These are phyloP conservation scores for Conops quadrifasciatus DNA, from an alignment of 2,888 invertebrate genomes.

Conservation along the genomic window DNA sequence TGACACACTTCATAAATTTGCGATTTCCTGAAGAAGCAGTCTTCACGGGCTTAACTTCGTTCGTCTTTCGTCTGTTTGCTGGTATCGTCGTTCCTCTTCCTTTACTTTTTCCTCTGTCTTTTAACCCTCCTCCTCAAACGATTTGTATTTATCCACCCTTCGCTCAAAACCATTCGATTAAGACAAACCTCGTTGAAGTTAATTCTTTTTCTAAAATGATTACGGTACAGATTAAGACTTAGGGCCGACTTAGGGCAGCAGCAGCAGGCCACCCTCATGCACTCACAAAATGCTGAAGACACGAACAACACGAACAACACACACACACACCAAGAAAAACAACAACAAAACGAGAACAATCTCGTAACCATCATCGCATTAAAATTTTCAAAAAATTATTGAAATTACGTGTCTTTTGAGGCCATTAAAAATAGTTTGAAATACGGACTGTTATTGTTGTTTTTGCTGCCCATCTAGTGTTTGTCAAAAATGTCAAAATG, in stretches of 20 bases:
- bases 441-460: background rate
- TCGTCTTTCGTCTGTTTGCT: constrained; percentile 1
- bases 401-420: background rate
- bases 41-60: constrained; percentile 22
- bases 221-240: constrained; percentile 8
- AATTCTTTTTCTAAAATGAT: constrained; percentile 30
- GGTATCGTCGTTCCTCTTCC: too few species aligned
- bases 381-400: background rate
- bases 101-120: background rate
- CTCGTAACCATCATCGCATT: background rate
- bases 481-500: constrained; percentile 24
- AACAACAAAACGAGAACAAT: background rate
- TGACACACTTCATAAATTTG: constrained; percentile 27
- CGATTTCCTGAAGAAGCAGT: constrained; percentile 1
- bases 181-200: constrained; percentile 3
- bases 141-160: background rate
- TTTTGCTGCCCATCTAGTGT: constrained; percentile 15
- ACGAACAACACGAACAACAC: background rate
- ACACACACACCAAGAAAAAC: background rate
- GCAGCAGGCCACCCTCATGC: background rate
- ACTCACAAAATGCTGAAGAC: too few species aligned
- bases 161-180: background rate
- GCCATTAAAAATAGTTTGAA: background rate
- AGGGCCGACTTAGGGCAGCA: background rate
- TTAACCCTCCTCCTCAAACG: background rate